Base-by-base conservation (phyloP, 1,140 invertebrate genomes). In the Euglossa dilemma region DNA sequence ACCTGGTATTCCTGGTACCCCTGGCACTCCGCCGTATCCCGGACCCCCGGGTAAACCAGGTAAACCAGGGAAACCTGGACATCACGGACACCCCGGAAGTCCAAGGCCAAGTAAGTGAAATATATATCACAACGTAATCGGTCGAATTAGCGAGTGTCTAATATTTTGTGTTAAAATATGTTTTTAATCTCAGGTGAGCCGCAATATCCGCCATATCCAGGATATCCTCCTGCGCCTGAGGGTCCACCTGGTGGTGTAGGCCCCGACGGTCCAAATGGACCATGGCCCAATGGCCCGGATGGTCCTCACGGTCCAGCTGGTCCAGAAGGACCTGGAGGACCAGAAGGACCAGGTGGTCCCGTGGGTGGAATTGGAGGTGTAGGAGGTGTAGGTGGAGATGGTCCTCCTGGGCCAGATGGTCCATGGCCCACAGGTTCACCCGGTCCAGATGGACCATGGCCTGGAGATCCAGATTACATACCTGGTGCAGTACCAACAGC, bases 371-470 rank as follows among this genome's bases (percentile, higher is more conserved):
- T 88, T 18, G 91, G 90, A 8, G 85, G 83, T 1, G 56, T 80
- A 16, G 90, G 91, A 25, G 88, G 85, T 25, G 80, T 75, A 4
- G 91, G 90, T 12, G 89, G 69, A 3, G 78, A 84, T 6, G 91
- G 90, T 23, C 70, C 70, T 8, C 73, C 83, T 47, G 91, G 91
- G 12, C 89, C 91, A 28, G 85, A 92, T 61, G 89, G 90, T 6
- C 87, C 89, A 45, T 93, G 92, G 90, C 92, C 92, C 66, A 90
- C 87, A 11, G 92, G 92, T 36, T 88, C 90, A 6, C 92, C 92
- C 0, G 92, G 92, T n/a, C 92, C 92, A 0, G 82, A 92, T 56
- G 92, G 92, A 9, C 91, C 92, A 71, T 93, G 92, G 92, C 92
- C 92, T 47, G 92, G 92, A 20, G 92, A 93, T 80, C 92, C 92